Percentiles rank a stretch among this genome's conserved stretches.
Conservation (phyloP, 2,797 vertebrate species). For the Argyrosomus regius region DNA sequence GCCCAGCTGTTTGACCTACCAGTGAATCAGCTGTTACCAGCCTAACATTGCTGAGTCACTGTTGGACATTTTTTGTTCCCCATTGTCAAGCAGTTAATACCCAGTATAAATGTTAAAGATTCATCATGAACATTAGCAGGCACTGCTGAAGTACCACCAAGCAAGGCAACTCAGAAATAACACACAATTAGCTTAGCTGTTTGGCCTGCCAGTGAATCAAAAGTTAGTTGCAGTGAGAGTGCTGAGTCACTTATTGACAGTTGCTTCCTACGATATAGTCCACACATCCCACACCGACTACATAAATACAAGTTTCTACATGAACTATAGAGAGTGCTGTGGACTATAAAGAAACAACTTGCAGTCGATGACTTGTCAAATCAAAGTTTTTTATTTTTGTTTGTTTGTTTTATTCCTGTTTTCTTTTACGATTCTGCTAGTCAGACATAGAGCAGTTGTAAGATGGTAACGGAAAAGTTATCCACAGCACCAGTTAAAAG, state of each 20-base stretch:
- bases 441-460: not conserved
- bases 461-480: too few species aligned
- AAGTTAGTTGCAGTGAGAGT: conserved; percentile 36
- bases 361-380: not conserved
- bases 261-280: conserved; percentile 36
- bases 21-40: conserved; percentile 27
- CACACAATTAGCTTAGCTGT: not conserved
- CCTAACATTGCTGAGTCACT: conserved; percentile 34
- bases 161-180: conserved; percentile 14
- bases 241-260: conserved; percentile 64
- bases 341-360: not conserved
- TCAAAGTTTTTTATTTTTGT: not conserved
- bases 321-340: not conserved
- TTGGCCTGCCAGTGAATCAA: conserved; percentile 27
- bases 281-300: conserved; percentile 39
- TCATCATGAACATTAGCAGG: not conserved
- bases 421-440: not conserved
- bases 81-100: not conserved
- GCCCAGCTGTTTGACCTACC: not conserved
- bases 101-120: not conserved
- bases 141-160: not conserved
- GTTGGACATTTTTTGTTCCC: conserved; percentile 5
- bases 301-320: conserved; percentile 9
- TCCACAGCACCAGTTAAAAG: too few species aligned
- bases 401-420: not conserved